Conservation (phyloP, 2,113 vertebrate genomes). For the Paradisaea rubra region DNA sequence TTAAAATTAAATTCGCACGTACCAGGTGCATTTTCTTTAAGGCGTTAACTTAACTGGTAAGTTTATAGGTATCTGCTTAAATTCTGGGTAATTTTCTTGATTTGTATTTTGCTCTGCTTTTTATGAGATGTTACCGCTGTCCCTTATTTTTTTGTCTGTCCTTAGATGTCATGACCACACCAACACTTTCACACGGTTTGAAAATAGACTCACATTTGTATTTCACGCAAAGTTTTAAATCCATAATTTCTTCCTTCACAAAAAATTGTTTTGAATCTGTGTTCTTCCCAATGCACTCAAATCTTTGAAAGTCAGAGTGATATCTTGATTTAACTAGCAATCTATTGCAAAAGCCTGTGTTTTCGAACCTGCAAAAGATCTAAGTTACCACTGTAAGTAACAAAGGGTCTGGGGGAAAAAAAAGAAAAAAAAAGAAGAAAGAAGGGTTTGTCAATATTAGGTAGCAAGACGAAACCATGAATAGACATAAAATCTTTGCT, state of each 20-base stretch:
- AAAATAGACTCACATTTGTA: neutral
- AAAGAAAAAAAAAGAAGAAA: neutral
- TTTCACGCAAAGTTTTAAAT: neutral
- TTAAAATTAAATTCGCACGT: neutral
- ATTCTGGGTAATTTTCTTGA: neutral
- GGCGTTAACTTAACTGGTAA: neutral
- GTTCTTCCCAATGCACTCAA: neutral
- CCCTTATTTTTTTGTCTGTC: neutral
- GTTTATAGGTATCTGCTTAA: neutral
- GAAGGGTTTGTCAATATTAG: neutral
- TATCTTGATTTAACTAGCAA: neutral
- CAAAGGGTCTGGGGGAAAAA: neutral
- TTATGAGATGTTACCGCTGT: neutral
- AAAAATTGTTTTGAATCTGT: neutral
- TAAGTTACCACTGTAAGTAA: neutral
- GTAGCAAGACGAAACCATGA: neutral
- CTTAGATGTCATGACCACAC: neutral
- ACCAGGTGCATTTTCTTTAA: neutral
- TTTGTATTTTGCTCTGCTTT: neutral
- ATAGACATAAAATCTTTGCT: neutral
- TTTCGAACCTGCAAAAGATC: neutral
- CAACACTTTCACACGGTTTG: neutral
- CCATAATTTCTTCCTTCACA: neutral
- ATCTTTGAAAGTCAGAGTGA: neutral
- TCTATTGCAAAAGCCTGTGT: neutral